Evolutionary conservation across 2,797 vertebrate genomes (phyloP).

Genomic region (Melanotaenia boesemani): DNA sequence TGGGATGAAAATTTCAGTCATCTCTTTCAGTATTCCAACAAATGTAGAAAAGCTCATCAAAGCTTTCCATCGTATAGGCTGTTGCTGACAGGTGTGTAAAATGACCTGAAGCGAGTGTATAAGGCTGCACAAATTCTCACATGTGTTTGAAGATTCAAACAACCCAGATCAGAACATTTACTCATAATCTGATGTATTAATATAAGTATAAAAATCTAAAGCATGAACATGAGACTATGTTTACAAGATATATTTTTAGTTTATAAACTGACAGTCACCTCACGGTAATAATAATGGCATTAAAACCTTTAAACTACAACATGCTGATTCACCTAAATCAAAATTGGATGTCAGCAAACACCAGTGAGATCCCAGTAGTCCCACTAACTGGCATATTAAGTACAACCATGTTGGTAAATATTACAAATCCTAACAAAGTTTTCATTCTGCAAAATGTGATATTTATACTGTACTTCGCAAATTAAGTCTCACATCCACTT

Average conservation of each 20-base stretch:
- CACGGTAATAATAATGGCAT: background rate
- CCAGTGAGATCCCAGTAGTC: background rate
- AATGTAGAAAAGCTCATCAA: too few species aligned
- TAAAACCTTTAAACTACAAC: background rate
- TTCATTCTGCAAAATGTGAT: background rate
- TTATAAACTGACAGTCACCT: too few species aligned
- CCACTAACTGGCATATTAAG: background rate
- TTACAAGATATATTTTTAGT: too few species aligned
- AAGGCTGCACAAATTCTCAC: too few species aligned
- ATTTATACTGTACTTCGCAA: slow-evolving; percentile 5
- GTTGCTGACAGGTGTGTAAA: too few species aligned
- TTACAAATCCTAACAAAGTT: background rate
- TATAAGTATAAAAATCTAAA: background rate
- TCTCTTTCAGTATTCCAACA: background rate
- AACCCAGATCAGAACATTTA: background rate
- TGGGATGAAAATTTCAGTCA: background rate
- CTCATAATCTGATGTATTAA: background rate
- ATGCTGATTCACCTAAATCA: background rate
- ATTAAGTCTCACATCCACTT: background rate
- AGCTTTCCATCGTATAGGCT: too few species aligned
- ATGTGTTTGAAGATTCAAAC: background rate
- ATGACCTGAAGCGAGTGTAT: too few species aligned
- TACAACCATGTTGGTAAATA: background rate
- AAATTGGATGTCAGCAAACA: too few species aligned
- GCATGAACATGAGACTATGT: background rate